Evolutionary conservation across 2,888 invertebrate genomes (phyloP).

Genomic region (Pterostichus madidus): DNA sequence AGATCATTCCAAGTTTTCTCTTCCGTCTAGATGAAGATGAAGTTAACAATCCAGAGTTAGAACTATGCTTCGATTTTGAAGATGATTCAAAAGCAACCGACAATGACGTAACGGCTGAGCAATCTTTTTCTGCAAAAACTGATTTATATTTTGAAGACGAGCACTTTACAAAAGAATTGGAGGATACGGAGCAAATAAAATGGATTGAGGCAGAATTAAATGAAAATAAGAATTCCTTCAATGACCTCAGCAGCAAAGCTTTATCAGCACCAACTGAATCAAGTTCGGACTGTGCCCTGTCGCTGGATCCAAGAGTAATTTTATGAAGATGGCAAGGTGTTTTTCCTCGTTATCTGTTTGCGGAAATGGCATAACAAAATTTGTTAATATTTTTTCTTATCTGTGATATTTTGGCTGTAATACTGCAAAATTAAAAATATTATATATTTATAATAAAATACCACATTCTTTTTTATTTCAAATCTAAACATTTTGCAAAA

Average conservation of each 20-base stretch:
- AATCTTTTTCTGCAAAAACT: neutral
- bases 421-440: neutral
- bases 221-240: too few species aligned
- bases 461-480: too few species aligned
- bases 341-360: conserved; percentile 1
- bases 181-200: too few species aligned
- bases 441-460: too few species aligned
- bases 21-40: neutral
- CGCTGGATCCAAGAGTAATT: neutral
- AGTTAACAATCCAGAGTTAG: neutral
- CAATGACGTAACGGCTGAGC: neutral
- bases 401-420: neutral
- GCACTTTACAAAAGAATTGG: too few species aligned
- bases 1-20: conserved; percentile 13
- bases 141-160: neutral
- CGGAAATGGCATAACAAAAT: neutral
- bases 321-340: neutral
- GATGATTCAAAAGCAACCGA: conserved; percentile 20
- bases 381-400: neutral
- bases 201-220: too few species aligned
- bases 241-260: neutral
- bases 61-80: conserved; percentile 1
- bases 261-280: neutral
- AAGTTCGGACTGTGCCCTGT: neutral
- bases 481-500: too few species aligned